Base-by-base conservation (phyloP, 2,888 invertebrate genomes). In the Scaptomyza reducta region DNA sequence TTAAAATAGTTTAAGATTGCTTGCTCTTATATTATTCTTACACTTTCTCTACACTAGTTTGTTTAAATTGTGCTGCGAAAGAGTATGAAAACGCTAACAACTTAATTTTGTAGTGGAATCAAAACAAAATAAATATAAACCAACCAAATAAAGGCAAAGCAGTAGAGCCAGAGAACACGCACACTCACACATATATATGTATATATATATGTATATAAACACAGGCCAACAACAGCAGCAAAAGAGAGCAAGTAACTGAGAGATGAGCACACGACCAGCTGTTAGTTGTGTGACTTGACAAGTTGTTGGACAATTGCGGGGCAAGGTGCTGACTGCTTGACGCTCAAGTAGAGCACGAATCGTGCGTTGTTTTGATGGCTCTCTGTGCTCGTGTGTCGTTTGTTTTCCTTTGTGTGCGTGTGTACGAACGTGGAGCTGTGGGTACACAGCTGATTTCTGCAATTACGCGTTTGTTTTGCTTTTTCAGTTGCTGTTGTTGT, bases 361-460 rank as follows among this genome's bases (percentile, higher is more conserved):
- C 55, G 69, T 73, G 76, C 63, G 69, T 66, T 74, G 63, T 72
- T 72, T 65, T 77, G 74, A 67, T 79, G 66, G 68, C 33, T 49
- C 57, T 65, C 60, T 79, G 57, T 73, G 51, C 68, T 65, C 72
- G 66, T 70, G 63, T 61, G 59, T 70, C 44, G 68, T 54, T 42
- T 61, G 38, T 65, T 63, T 68, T 53, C 33, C 50, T 62, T 63
- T 66, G 68, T 77, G 55, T 76, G 56, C 49, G 57, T 70, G 53
- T 75, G 65, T 60, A 14, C 27, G 60, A 65, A 25, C 68, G 63
- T 74, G 72, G 42, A 64, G 79, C 82, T 87, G 70, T 80, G 74
- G 89, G 90, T 91, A 91, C 89, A 90, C 90, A 91, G 90, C 90
- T 91, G 90, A 91, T 91, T 90, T 89, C 89, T 89, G 89, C 87